Conservation (phyloP, 2,888 invertebrate species). For the Nomada fucata region DNA sequence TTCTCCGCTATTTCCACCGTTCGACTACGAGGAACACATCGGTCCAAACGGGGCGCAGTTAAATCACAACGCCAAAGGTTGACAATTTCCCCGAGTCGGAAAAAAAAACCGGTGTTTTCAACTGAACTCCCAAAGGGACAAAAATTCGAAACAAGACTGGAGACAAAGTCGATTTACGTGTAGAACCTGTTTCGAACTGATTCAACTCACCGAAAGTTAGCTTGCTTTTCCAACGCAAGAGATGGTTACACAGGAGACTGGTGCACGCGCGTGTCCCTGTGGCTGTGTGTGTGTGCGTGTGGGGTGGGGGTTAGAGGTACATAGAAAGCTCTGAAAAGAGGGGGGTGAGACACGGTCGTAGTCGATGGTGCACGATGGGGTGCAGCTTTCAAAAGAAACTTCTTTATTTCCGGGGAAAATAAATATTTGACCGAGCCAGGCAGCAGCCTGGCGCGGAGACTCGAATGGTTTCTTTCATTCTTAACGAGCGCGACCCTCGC, state of each 20-base stretch:
- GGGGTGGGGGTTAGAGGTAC: background rate
- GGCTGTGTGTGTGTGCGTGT: too few species aligned
- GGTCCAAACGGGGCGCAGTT: background rate
- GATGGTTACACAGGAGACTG: slow-evolving; percentile 11
- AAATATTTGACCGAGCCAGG: slow-evolving; percentile 69
- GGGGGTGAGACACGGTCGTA: slow-evolving; percentile 5
- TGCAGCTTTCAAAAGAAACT: slow-evolving; percentile 68
- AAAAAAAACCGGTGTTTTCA: slow-evolving; percentile 23
- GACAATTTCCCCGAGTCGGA: background rate
- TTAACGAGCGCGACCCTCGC: slow-evolving; percentile 65
- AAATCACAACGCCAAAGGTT: background rate
- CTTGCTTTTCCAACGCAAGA: slow-evolving; percentile 43
- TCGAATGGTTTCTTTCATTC: slow-evolving; percentile 75
- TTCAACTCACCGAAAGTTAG: slow-evolving; percentile 66
- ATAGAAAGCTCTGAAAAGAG: background rate
- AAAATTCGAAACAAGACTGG: slow-evolving; percentile 54
- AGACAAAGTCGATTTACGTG: slow-evolving; percentile 55
- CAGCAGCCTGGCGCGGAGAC: slow-evolving; percentile 36
- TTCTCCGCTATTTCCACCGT: too few species aligned
- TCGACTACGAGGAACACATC: too few species aligned
- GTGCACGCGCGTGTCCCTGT: background rate
- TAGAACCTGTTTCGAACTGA: slow-evolving; percentile 59
- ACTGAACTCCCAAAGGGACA: slow-evolving; percentile 12
- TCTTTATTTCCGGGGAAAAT: slow-evolving; percentile 72
- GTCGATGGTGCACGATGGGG: slow-evolving; percentile 19